Evolutionary conservation across 2,797 vertebrate genomes (phyloP).

Genomic region (Gymnoscopelus braueri): DNA sequence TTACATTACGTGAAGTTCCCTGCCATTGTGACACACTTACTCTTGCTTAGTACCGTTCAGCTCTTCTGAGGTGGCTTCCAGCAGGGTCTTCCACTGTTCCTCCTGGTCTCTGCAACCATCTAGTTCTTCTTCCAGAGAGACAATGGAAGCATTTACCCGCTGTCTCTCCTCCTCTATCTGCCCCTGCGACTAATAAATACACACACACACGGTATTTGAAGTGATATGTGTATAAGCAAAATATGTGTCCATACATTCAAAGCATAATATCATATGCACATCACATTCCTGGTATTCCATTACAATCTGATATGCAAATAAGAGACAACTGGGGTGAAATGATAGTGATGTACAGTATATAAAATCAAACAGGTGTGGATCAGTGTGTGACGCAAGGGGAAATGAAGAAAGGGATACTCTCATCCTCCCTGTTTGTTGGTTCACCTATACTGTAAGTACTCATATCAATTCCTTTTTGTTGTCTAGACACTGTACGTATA

Average conservation of each 20-base stretch:
- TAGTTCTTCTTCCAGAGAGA: constrained; percentile 87
- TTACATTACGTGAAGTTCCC: too few relatives aligned
- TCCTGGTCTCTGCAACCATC: constrained; percentile 84
- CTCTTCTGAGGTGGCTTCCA: constrained; percentile 83
- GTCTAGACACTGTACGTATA: too few relatives aligned
- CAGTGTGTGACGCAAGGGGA: too few relatives aligned
- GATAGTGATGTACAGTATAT: not conserved
- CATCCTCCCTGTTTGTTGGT: too few relatives aligned
- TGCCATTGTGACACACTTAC: constrained; percentile 72
- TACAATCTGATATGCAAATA: not conserved
- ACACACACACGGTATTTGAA: not conserved
- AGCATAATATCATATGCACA: not conserved
- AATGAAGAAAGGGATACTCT: too few relatives aligned
- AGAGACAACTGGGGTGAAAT: not conserved
- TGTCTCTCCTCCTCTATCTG: constrained; percentile 88
- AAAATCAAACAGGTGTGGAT: constrained; percentile 26
- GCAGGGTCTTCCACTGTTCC: constrained; percentile 85
- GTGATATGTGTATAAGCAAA: too few relatives aligned
- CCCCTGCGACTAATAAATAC: constrained; percentile 83
- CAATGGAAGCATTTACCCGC: constrained; percentile 84
- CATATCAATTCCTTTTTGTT: too few relatives aligned
- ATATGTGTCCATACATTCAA: not conserved
- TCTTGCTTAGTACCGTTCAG: constrained; percentile 83
- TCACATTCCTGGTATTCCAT: not conserved
- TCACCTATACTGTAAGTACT: too few relatives aligned